A percentile compares a stretch with the other conserved stretches of the same genome.
Evolutionary conservation across 2,797 vertebrate genomes (phyloP).

Genomic region (Coranthus polyacanthus): DNA sequence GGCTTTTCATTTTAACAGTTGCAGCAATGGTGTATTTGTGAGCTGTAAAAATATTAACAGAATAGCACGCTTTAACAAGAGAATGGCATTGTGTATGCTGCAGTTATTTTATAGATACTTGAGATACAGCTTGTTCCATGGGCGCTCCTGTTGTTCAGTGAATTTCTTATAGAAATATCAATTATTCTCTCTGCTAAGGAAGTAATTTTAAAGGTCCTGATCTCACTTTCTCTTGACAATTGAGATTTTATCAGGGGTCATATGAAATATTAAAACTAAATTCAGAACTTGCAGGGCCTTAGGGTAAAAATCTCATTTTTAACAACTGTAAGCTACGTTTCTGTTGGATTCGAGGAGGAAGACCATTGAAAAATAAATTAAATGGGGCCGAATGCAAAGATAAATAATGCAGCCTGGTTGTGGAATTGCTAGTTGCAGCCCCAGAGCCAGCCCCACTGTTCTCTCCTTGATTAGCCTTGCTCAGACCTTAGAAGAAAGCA

Average conservation of each 20-base stretch:
- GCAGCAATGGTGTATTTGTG: slow-evolving; percentile 25
- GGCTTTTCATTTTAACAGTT: slow-evolving; percentile 63
- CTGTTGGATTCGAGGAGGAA: slow-evolving; percentile 75
- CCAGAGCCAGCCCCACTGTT: slow-evolving; percentile 73
- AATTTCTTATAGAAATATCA: slow-evolving; percentile 73
- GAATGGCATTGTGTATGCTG: slow-evolving; percentile 40
- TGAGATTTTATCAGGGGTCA: slow-evolving; percentile 79
- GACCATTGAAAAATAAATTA: slow-evolving; percentile 85
- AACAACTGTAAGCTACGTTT: slow-evolving; percentile 71
- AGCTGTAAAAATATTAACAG: slow-evolving; percentile 44
- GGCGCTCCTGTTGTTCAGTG: slow-evolving; percentile 55
- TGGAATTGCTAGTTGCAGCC: slow-evolving; percentile 76
- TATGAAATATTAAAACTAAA: slow-evolving; percentile 81
- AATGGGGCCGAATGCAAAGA: slow-evolving; percentile 81
- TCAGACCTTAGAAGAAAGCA: slow-evolving; percentile 79
- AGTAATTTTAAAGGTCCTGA: slow-evolving; percentile 83
- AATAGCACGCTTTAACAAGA: slow-evolving; percentile 53
- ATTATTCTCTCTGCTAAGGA: slow-evolving; percentile 78
- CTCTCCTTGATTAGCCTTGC: slow-evolving; percentile 81
- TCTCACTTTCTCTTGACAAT: slow-evolving; percentile 79
- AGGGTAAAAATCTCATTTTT: slow-evolving; percentile 74
- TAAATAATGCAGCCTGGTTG: slow-evolving; percentile 85
- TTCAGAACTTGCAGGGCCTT: slow-evolving; percentile 65
- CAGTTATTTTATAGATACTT: slow-evolving; percentile 57
- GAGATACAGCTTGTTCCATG: slow-evolving; percentile 44